Evolutionary conservation across 2,113 vertebrate species (phyloP).

Genomic region (Zosterops japonicus): DNA sequence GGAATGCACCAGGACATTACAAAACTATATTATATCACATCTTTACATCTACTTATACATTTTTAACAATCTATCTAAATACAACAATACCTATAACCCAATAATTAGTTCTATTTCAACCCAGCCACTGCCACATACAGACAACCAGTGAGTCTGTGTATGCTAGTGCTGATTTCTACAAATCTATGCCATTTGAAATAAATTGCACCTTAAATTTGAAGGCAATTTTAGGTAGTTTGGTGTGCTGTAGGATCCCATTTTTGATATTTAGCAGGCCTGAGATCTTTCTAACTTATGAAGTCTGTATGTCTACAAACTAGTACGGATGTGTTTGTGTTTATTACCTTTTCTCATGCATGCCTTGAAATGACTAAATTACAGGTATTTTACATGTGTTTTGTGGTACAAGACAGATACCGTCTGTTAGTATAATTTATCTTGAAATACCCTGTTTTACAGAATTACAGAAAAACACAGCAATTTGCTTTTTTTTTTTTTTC

Average conservation of each 20-base stretch:
- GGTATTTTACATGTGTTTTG: slow-evolving; percentile 87
- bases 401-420: slow-evolving; percentile 81
- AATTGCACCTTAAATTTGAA: slow-evolving; percentile 79
- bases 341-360: slow-evolving; percentile 76
- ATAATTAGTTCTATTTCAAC: slow-evolving; percentile 5
- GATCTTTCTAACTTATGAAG: slow-evolving; percentile 75
- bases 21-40: neutral
- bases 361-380: slow-evolving; percentile 84
- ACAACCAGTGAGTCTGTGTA: slow-evolving; percentile 10
- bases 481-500: slow-evolving; percentile 83
- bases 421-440: slow-evolving; percentile 91
- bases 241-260: slow-evolving; percentile 67
- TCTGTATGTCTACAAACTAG: slow-evolving; percentile 76
- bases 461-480: slow-evolving; percentile 96
- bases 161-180: slow-evolving; percentile 52
- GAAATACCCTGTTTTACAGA: slow-evolving; percentile 85
- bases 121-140: neutral
- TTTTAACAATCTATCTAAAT: neutral
- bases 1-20: neutral
- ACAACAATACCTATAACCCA: neutral
- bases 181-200: slow-evolving; percentile 77
- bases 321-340: slow-evolving; percentile 79
- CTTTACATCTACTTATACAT: neutral
- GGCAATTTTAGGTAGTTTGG: slow-evolving; percentile 78
- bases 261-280: slow-evolving; percentile 74